Evolutionary conservation across 2,797 vertebrate species (phyloP).

Genomic region (Coluber constrictor): DNA sequence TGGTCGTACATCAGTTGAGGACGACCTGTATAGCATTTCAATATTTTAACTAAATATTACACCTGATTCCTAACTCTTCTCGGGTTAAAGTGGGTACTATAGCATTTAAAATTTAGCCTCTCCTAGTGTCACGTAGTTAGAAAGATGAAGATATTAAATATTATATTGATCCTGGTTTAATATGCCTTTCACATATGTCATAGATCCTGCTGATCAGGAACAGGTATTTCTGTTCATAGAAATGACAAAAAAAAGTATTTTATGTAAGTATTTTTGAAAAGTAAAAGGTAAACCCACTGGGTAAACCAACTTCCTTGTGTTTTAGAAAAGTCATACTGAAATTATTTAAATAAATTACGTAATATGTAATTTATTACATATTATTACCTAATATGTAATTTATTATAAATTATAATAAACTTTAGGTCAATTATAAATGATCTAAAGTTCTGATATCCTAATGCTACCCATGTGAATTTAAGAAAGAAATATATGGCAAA

Average conservation of each 20-base stretch:
- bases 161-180: neutral
- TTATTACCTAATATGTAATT: neutral
- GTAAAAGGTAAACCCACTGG: neutral
- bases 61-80: neutral
- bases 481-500: neutral
- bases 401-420: too few species aligned
- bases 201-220: neutral
- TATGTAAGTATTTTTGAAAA: neutral
- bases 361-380: too few species aligned
- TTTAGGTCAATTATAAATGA: too few species aligned
- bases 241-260: neutral
- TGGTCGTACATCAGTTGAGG: too few species aligned
- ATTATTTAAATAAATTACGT: neutral
- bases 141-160: neutral
- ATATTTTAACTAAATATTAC: neutral
- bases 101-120: neutral
- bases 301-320: neutral
- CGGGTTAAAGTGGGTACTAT: neutral
- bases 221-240: neutral
- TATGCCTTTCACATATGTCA: neutral
- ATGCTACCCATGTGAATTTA: neutral
- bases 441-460: neutral
- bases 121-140: neutral
- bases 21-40: neutral
- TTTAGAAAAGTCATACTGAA: neutral